Evolutionary conservation across 2,113 vertebrate genomes (phyloP), one percentile per base, ranked within the genome.

Genomic region (Atractosteus spatula): DNA sequence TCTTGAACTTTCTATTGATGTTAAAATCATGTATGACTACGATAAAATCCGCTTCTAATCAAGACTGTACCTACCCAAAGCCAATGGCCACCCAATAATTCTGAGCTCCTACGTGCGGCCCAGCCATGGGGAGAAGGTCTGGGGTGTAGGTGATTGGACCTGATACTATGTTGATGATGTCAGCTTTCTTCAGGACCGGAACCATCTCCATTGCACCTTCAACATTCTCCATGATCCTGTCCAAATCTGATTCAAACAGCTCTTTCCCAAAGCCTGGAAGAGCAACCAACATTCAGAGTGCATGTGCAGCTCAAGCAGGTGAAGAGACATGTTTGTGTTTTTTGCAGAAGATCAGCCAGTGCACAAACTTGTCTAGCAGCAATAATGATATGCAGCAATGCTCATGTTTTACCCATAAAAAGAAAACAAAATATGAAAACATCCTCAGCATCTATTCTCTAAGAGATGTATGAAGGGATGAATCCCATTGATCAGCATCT

Each of bases 121-220:
- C 97, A 11, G 97, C 92, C 96, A 98, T 97, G 45, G 97, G 97
- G 78, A 98, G 89, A 55, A 98, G 93, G 84, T 99, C 97, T 16
- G 97, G 96, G 80, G 95, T 95, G 80, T 99, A 99, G 1, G 96
- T 99, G 83, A 99, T 99, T 8, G 97, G 97, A 55, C 97, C 97
- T 0, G 96, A 93, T 84, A 98, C 91, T 0, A 95, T 84, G 76
- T 96, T 99, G 75, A 98, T 78, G 69, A 99, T 98, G 78, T 98
- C 91, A 7, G 97, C 97, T 44, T 91, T 89, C 87, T 91, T 96
- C 74, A 99, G 88, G 74, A 98, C 88, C 0, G 97, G 97, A 3
- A 99, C 89, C 94, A 95, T 95, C 78, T 98, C 95, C 96, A 99
- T 99, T 69, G 97, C 97, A 83, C 87, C 89, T 78, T 99, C 95